A percentile compares a stretch with the other conserved stretches of the same genome.
These are phyloP conservation scores for Staurois parvus DNA, from an alignment of 2,797 vertebrate genomes.

Conservation along the genomic window DNA sequence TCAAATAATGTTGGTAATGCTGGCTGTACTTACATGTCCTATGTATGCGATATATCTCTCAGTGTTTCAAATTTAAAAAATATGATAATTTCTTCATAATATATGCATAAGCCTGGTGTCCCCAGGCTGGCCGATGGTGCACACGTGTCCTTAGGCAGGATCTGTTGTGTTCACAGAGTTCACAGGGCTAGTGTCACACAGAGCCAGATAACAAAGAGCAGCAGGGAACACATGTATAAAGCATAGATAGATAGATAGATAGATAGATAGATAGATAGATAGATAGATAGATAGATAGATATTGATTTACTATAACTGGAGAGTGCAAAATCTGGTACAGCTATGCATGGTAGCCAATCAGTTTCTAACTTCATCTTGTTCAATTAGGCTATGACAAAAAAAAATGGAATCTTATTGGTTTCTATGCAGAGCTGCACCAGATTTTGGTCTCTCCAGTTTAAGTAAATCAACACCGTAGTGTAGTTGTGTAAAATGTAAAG, in stretches of 20 bases:
- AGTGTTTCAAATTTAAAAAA: not conserved
- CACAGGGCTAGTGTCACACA: not conserved
- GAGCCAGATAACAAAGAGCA: not conserved
- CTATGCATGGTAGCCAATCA: no score
- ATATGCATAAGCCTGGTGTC: not conserved
- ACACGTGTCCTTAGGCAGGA: not conserved
- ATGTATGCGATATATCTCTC: not conserved
- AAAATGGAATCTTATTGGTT: no score
- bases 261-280: not conserved
- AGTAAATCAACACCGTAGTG: no score
- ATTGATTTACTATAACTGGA: no score
- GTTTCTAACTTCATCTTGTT: no score
- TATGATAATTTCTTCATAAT: not conserved
- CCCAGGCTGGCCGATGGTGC: not conserved
- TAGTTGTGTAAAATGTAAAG: no score
- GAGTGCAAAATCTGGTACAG: no score
- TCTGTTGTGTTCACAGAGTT: not conserved
- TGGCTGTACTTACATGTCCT: not conserved
- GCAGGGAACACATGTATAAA: not conserved
- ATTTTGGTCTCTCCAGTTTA: no score
- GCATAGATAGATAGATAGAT: not conserved
- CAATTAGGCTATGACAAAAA: no score
- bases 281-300: not conserved
- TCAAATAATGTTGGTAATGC: no score
- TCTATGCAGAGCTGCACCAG: no score